Percentiles rank a stretch among this genome's conserved stretches.
These are phyloP conservation scores for Sigmodon hispidus DNA, from an alignment of 2,113 vertebrate species.

Conservation along the genomic window DNA sequence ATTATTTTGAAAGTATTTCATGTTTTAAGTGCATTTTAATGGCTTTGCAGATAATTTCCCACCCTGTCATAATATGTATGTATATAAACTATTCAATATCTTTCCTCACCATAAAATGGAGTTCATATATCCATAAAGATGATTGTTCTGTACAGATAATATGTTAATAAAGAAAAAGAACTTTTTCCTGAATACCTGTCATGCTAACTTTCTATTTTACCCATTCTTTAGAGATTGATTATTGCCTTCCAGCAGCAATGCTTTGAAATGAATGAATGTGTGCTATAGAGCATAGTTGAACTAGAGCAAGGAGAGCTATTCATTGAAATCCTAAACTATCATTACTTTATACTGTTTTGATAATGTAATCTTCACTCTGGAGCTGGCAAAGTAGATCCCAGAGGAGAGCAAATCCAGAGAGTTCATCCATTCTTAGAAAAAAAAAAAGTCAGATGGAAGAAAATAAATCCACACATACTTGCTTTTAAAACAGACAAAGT, in stretches of 20 bases:
- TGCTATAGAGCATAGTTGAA: background rate
- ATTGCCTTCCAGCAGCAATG: background rate
- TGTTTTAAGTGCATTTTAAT: background rate
- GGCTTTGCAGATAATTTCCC: background rate
- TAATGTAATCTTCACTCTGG: conserved; percentile 13
- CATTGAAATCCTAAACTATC: conserved; percentile 2
- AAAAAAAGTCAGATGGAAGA: background rate
- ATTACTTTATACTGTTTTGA: background rate
- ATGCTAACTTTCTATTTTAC: background rate
- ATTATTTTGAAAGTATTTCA: background rate
- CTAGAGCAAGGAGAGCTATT: background rate
- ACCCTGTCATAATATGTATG: background rate
- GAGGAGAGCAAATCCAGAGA: background rate
- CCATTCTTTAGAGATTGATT: background rate
- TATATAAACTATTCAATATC: background rate
- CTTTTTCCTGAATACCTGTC: background rate
- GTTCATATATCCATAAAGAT: background rate
- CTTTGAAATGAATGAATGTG: background rate
- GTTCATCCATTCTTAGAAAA: background rate
- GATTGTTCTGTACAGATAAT: background rate
- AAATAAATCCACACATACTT: background rate
- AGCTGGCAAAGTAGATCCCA: background rate
- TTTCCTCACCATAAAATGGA: background rate
- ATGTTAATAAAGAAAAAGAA: background rate
- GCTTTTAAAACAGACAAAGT: background rate